phyloP scores from a whole-genome alignment of 2,888 invertebrate species.

The Pyrgus malvae region DNA sequence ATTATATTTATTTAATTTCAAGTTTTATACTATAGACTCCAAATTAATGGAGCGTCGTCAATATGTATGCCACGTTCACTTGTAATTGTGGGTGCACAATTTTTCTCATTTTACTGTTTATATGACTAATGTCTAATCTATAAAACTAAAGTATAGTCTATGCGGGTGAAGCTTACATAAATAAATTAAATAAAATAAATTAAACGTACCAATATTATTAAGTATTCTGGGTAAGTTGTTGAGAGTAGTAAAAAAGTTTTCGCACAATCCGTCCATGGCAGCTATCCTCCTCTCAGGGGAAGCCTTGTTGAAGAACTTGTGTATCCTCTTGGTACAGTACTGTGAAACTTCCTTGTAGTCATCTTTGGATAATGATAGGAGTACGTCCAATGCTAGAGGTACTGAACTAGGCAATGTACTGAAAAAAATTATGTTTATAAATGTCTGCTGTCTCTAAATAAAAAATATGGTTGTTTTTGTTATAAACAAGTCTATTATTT shows the following conservation, averaged over 20 bases:
- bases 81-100: too few species aligned
- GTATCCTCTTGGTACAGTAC: constrained; percentile 64
- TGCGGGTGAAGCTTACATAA: not conserved
- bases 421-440: constrained; percentile 30
- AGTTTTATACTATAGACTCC: too few species aligned
- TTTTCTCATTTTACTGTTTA: too few species aligned
- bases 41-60: too few species aligned
- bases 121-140: too few species aligned
- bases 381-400: constrained; percentile 83
- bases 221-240: constrained; percentile 85
- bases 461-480: too few species aligned
- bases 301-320: constrained; percentile 46
- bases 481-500: too few species aligned
- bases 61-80: too few species aligned
- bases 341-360: constrained; percentile 76
- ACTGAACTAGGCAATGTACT: constrained; percentile 84
- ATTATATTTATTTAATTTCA: too few species aligned
- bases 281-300: constrained; percentile 53
- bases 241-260: constrained; percentile 82
- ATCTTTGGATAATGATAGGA: constrained; percentile 87
- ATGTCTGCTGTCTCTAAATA: not conserved
- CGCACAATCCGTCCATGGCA: constrained; percentile 80
- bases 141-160: too few species aligned
- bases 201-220: constrained; percentile 79
- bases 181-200: not conserved